These are phyloP conservation scores for Falco naumanni DNA, from an alignment of 2,797 vertebrate species.

Conservation along the genomic window DNA sequence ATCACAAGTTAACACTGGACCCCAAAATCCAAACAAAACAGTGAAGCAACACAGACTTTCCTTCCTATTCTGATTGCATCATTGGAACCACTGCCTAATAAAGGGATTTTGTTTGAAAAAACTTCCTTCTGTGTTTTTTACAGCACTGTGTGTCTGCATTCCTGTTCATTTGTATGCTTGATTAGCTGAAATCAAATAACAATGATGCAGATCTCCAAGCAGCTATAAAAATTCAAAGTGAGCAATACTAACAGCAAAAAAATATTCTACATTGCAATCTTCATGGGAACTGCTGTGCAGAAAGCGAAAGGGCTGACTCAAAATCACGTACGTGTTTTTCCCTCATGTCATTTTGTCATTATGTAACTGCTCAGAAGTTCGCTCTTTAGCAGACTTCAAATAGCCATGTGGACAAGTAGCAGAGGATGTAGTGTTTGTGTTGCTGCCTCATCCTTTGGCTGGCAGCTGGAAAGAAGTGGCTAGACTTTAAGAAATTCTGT, in stretches of 20 bases:
- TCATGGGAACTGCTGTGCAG: neutral
- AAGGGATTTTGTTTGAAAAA: slow-evolving; percentile 38
- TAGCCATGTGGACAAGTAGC: neutral
- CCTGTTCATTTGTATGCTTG: slow-evolving; percentile 38
- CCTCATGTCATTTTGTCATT: neutral
- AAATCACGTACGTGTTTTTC: neutral
- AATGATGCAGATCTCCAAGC: slow-evolving; percentile 6
- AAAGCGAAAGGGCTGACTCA: neutral
- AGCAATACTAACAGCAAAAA: slow-evolving; percentile 4
- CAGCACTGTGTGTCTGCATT: slow-evolving; percentile 44
- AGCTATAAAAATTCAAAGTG: slow-evolving; percentile 38
- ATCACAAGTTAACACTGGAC: slow-evolving; percentile 46
- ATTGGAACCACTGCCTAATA: slow-evolving; percentile 16
- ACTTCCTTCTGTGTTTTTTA: slow-evolving; percentile 58
- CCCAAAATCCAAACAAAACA: slow-evolving; percentile 63
- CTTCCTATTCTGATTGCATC: slow-evolving; percentile 64
- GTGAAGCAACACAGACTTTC: slow-evolving; percentile 50
- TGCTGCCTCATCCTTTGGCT: neutral
- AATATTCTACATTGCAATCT: neutral
- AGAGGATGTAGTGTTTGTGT: neutral
- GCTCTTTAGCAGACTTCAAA: neutral
- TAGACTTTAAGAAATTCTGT: slow-evolving; percentile 42
- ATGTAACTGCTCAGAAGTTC: neutral
- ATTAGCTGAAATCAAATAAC: slow-evolving; percentile 42
- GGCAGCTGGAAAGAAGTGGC: slow-evolving; percentile 1